phyloP scores from a whole-genome alignment of 2,797 vertebrate genomes.

The Coendou prehensilis region DNA sequence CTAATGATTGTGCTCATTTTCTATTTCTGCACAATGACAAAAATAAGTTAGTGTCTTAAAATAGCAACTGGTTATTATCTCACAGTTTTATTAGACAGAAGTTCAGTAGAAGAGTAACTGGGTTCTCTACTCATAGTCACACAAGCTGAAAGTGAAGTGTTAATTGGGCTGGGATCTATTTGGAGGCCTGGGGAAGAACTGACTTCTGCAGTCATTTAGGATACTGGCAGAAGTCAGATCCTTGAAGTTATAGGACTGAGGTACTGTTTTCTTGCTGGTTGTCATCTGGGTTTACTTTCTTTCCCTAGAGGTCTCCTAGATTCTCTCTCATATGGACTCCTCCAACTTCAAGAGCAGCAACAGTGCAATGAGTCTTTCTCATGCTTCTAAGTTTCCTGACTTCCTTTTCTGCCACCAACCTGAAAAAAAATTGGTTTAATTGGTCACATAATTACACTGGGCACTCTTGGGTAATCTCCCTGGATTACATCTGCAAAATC shows the following conservation, averaged over 20 bases:
- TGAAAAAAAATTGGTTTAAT: not conserved
- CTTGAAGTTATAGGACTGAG: not conserved
- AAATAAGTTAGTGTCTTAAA: conserved; percentile 13
- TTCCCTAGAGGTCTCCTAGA: not conserved
- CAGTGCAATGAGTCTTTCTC: not conserved
- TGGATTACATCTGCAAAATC: conserved; percentile 10
- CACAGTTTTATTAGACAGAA: not conserved
- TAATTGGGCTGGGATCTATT: not conserved
- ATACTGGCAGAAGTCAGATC: not conserved
- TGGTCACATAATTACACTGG: not conserved
- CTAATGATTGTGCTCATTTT: not conserved
- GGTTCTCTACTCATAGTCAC: not conserved
- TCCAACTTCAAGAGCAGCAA: conserved; percentile 25
- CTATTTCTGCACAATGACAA: not conserved
- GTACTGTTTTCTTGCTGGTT: not conserved
- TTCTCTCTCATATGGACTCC: not conserved
- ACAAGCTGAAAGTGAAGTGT: not conserved
- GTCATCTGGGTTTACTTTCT: not conserved
- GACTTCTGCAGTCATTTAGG: not conserved
- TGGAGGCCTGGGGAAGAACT: not conserved
- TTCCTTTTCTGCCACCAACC: not conserved
- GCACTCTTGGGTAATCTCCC: not conserved
- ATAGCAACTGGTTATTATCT: not conserved
- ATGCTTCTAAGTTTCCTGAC: not conserved
- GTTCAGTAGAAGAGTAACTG: not conserved